phyloP scores from a whole-genome alignment of 2,113 vertebrate genomes.

The Carassius gibelio region DNA sequence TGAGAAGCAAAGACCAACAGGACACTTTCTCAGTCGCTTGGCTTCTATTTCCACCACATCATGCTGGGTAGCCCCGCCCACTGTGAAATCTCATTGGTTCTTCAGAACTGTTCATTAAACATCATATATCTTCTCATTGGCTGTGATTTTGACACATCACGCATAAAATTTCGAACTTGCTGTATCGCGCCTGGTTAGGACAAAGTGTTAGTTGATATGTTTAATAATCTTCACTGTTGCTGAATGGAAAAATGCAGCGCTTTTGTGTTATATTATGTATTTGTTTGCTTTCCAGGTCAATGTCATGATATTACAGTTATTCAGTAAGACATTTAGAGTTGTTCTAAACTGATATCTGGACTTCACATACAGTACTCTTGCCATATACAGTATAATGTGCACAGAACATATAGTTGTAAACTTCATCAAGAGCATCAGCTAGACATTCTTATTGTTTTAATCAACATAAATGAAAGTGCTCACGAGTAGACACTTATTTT shows the following conservation, averaged over 20 bases:
- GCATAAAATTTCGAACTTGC: neutral
- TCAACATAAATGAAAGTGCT: conserved; percentile 24
- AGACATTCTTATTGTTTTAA: conserved; percentile 21
- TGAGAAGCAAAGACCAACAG: neutral
- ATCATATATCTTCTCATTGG: neutral
- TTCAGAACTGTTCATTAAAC: neutral
- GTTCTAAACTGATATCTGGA: neutral
- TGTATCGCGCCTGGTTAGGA: conserved; percentile 19
- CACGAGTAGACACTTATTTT: conserved; percentile 60
- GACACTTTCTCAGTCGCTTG: neutral
- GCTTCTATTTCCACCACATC: too few species aligned
- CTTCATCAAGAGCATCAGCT: neutral
- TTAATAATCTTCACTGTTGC: conserved; percentile 17
- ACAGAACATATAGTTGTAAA: neutral
- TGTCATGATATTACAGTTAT: neutral
- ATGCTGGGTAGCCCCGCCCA: too few species aligned
- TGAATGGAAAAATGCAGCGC: neutral
- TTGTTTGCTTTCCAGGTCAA: neutral
- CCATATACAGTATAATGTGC: neutral
- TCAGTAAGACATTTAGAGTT: conserved; percentile 9
- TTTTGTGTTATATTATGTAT: conserved; percentile 10
- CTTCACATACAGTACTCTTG: neutral
- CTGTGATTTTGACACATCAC: neutral
- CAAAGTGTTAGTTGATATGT: conserved; percentile 20
- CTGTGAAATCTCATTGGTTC: too few species aligned